A percentile compares a stretch with the other conserved stretches of the same genome.
phyloP scores from a whole-genome alignment of 1,140 invertebrate species.

The Matsumurasca onukii region DNA sequence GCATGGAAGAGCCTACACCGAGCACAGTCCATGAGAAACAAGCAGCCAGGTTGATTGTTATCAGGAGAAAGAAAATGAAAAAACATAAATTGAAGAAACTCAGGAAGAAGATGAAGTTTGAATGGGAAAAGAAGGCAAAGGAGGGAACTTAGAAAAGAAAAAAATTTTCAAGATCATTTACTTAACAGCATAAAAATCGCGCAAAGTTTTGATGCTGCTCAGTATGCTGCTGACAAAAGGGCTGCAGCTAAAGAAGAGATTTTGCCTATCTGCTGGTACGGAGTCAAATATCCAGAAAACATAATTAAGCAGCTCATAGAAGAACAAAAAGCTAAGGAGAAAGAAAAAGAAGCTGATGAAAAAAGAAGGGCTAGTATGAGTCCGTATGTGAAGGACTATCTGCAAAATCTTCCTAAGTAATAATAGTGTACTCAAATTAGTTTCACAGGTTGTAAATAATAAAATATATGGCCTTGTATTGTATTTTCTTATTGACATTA shows the following conservation, averaged over 20 bases:
- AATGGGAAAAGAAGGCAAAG: constrained; percentile 68
- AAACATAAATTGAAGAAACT: constrained; percentile 80
- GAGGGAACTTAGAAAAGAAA: constrained; percentile 71
- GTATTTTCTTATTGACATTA: too few relatives aligned
- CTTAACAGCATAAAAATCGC: constrained; percentile 68
- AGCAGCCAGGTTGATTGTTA: constrained; percentile 71
- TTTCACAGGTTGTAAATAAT: too few relatives aligned
- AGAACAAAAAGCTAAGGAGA: constrained; percentile 39
- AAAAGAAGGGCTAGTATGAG: constrained; percentile 36
- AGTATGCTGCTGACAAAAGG: constrained; percentile 66
- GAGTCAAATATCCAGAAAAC: constrained; percentile 62
- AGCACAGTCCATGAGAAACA: constrained; percentile 55
- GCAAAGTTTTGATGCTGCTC: constrained; percentile 70
- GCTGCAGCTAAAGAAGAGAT: constrained; percentile 60
- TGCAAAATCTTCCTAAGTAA: constrained; percentile 15
- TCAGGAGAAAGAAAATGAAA: constrained; percentile 81
- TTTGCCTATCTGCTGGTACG: constrained; percentile 62
- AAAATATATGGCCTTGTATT: too few relatives aligned
- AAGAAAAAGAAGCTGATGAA: constrained; percentile 36
- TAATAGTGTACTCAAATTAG: constrained; percentile 7
- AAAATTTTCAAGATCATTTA: constrained; percentile 68
- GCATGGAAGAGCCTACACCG: constrained; percentile 44
- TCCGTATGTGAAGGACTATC: constrained; percentile 35
- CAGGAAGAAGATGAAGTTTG: constrained; percentile 72
- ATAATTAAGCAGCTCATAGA: constrained; percentile 57